Evolutionary conservation across 2,113 vertebrate genomes (phyloP).

Genomic region (Illadopsis cleaveri): DNA sequence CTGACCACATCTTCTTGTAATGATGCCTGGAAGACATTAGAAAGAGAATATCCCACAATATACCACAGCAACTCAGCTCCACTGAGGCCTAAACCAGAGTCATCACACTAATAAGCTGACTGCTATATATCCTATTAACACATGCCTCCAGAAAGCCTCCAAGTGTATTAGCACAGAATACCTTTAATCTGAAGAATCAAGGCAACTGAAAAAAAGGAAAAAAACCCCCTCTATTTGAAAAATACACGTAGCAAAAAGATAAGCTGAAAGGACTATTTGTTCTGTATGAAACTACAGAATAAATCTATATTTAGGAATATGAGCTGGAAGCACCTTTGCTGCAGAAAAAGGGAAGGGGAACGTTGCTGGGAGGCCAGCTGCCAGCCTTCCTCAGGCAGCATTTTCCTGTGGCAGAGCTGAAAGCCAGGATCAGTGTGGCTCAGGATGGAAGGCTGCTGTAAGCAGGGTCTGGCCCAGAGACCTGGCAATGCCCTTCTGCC

Average conservation of each 20-base stretch:
- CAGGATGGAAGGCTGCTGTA: neutral
- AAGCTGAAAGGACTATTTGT: neutral
- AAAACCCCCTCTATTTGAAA: neutral
- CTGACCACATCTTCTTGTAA: neutral
- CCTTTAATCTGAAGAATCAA: neutral
- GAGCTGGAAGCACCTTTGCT: neutral
- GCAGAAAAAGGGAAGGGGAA: neutral
- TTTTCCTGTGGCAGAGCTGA: neutral
- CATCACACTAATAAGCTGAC: neutral
- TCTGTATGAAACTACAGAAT: neutral
- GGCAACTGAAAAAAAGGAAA: neutral
- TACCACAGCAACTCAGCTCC: neutral
- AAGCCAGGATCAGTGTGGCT: neutral
- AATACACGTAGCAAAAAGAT: fast-evolving
- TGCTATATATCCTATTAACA: neutral
- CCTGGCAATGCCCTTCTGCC: neutral
- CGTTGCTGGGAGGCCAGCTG: fast-evolving
- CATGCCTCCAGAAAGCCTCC: neutral
- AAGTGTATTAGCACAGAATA: neutral
- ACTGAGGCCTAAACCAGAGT: neutral
- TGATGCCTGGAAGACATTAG: neutral
- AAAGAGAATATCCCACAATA: neutral
- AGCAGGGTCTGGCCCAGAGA: neutral
- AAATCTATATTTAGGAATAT: neutral
- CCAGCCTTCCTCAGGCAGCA: neutral